Conservation (phyloP, 2,888 invertebrate genomes). For the Cancer borealis region DNA sequence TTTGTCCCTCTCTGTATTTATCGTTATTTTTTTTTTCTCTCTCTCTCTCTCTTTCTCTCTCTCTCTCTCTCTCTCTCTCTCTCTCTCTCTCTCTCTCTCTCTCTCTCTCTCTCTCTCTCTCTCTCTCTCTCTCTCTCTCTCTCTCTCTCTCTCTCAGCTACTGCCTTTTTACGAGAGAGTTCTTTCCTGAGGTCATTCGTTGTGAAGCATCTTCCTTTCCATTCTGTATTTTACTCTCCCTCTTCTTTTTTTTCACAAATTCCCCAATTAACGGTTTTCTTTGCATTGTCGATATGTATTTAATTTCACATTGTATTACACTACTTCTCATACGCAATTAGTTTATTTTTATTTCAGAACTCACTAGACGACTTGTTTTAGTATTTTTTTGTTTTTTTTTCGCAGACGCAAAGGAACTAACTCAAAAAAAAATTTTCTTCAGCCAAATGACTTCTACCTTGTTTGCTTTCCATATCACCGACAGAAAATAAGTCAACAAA, state of each 20-base stretch:
- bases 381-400: no score
- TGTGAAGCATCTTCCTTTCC: neutral
- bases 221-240: neutral
- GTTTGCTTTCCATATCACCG: neutral
- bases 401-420: neutral
- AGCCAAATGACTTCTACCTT: neutral
- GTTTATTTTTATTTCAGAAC: neutral
- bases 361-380: no score
- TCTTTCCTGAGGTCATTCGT: neutral
- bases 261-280: neutral
- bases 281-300: neutral
- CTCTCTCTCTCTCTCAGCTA: no score
- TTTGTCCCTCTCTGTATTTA: no score
- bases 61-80: no score
- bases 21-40: no score
- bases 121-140: no score
- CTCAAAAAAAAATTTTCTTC: neutral
- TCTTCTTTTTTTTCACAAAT: neutral
- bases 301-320: neutral
- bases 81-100: no score
- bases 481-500: neutral
- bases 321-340: neutral
- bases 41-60: no score
- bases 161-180: no score
- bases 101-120: no score